Base-by-base conservation (phyloP, 2,113 vertebrate species). In the Leptobrachium ailaonicum region DNA sequence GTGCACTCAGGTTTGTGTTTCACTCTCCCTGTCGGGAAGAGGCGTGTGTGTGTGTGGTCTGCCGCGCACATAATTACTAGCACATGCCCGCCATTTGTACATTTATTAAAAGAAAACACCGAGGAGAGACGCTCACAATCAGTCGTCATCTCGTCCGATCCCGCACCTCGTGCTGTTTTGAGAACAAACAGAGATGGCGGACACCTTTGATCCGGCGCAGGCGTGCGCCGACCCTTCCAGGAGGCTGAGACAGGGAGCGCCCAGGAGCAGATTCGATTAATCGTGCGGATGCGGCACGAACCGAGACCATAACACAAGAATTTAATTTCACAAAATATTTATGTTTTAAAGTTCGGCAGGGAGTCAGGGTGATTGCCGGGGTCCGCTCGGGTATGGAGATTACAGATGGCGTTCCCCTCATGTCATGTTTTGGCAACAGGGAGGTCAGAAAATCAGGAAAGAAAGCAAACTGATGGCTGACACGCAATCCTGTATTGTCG, bases 81-180 rank as follows among this genome's bases (percentile, higher is more conserved):
- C 77, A 66, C 66, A 80, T 73, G 77, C 41, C 58, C 41, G 4
- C 2, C 13, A 8, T 63, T 45, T 72, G 60, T 71, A 54, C 41
- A 71, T 40, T 53, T 47, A 79, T 64, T 63, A 79, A 72, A 50
- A n/a, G 58, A 79, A 79, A 5, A 71, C 67, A 76, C 41, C 5
- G 44, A 66, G 32, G 47, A 60, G 66, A 13, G 56, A 60, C 12
- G 41, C 3, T 11, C 2, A 14, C 62, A 66, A 47, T 53, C 58
- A 7, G 13, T 14, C 32, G 66, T 43, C 64, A 67, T 10, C 50
- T 53, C n/a, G 3, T 32, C 54, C n/a, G 40, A 14, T 45, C 44
- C n/a, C 2, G 64, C 13, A 20, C 20, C 43, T 20, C 68, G 8
- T 7, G 11, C 4, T 71, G 68, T 71, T 71, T 20, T 71, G 68